These are phyloP conservation scores for Hassar affinis DNA, from an alignment of 2,113 vertebrate species.

Conservation along the genomic window DNA sequence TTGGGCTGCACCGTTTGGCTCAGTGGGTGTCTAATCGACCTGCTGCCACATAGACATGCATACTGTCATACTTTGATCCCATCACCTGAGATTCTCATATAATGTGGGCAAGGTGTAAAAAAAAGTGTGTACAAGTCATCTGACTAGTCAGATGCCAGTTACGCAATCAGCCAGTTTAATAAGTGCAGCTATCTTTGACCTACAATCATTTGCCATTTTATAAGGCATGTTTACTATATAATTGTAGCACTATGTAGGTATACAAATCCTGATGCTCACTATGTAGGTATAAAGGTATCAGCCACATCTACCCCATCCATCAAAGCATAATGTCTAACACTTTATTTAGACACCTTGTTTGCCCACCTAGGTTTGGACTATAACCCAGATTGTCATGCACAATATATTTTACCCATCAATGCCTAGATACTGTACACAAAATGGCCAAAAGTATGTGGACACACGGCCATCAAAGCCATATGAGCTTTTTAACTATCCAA, in stretches of 20 bases:
- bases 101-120: slow-evolving; percentile 15
- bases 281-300: neutral
- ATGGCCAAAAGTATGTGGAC: neutral
- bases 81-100: slow-evolving; percentile 39
- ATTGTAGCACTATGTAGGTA: neutral
- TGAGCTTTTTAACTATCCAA: neutral
- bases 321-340: neutral
- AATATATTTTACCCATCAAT: neutral
- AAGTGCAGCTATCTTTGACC: neutral
- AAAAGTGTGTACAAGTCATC: neutral
- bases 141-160: neutral
- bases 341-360: neutral
- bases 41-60: slow-evolving; percentile 56
- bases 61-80: slow-evolving; percentile 59
- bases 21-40: slow-evolving; percentile 39
- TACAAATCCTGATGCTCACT: neutral
- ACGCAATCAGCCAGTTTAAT: neutral
- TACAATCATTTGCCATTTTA: neutral
- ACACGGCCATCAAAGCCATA: neutral
- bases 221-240: neutral
- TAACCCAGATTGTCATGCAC: neutral
- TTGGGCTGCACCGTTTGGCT: slow-evolving; percentile 38
- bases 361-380: neutral
- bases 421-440: neutral
- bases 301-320: neutral